Evolutionary conservation across 2,888 invertebrate species (phyloP).

Genomic region (Craniophora ligustri): DNA sequence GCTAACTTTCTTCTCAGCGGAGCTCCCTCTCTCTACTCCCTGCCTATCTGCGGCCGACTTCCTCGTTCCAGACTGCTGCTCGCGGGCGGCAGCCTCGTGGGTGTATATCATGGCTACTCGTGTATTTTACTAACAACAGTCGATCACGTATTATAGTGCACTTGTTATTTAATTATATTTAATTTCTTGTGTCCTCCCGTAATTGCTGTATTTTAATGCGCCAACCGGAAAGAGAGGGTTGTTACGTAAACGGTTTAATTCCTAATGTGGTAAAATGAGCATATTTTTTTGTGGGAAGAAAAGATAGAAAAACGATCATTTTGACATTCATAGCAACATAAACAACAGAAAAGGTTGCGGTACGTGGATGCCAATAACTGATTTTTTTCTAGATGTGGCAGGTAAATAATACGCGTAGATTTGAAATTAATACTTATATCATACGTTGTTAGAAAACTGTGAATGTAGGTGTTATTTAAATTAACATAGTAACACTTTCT

Average conservation of each 20-base stretch:
- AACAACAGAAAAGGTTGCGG: no score
- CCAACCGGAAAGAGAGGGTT: constrained; percentile 13
- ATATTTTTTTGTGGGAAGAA: constrained; percentile 11
- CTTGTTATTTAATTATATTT: constrained; percentile 46
- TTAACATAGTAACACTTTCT: constrained; percentile 23
- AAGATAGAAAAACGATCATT: background rate
- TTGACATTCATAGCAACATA: no score
- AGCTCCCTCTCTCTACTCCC: no score
- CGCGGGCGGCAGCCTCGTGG: no score
- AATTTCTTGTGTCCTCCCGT: constrained; percentile 25
- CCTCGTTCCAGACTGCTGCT: background rate
- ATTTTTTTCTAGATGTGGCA: no score
- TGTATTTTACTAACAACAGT: constrained; percentile 16
- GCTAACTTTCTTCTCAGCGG: no score
- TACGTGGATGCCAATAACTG: no score
- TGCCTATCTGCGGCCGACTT: no score
- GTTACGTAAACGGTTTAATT: constrained; percentile 8
- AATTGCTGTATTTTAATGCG: constrained; percentile 38
- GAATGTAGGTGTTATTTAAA: constrained; percentile 3
- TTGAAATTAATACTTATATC: background rate
- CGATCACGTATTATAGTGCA: constrained; percentile 28
- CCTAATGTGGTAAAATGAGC: constrained; percentile 16
- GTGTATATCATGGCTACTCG: constrained; percentile 9
- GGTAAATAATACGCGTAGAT: no score
- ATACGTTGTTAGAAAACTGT: constrained; percentile 17